Percentiles rank a stretch among this genome's conserved stretches.
phyloP scores from a whole-genome alignment of 2,113 vertebrate species.

The Ctenomys sociabilis region DNA sequence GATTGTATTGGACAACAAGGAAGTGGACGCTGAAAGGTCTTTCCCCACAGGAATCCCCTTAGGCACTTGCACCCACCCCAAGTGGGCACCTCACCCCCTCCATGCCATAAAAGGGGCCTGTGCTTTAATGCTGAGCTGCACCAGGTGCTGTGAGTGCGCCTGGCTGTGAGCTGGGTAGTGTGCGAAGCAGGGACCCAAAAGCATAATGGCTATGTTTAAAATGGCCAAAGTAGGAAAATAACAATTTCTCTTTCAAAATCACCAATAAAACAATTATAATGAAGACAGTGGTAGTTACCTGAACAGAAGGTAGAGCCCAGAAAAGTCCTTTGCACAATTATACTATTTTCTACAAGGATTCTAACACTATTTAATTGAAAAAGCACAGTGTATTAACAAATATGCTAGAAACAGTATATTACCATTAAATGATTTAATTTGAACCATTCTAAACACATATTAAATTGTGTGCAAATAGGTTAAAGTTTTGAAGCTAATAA shows the following conservation, averaged over 20 bases:
- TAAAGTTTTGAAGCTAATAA: background rate
- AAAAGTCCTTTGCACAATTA: background rate
- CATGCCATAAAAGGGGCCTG: background rate
- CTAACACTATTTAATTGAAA: background rate
- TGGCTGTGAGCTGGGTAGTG: background rate
- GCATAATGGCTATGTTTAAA: background rate
- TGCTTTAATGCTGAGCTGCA: accelerated
- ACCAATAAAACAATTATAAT: background rate
- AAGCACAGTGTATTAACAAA: background rate
- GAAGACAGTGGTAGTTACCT: background rate
- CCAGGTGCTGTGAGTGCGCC: background rate
- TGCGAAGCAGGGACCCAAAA: background rate
- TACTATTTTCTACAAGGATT: background rate
- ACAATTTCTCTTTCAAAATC: background rate
- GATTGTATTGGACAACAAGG: too few relatives aligned
- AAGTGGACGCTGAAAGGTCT: background rate
- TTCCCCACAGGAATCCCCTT: background rate
- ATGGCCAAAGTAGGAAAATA: background rate
- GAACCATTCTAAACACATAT: background rate
- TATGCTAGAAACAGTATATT: background rate
- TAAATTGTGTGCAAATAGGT: background rate
- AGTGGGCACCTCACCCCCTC: background rate
- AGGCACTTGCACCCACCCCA: background rate
- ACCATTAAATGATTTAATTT: background rate
- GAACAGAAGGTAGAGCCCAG: background rate